These are phyloP conservation scores for Acanthornis magna DNA, from an alignment of 2,797 vertebrate genomes.

Conservation along the genomic window DNA sequence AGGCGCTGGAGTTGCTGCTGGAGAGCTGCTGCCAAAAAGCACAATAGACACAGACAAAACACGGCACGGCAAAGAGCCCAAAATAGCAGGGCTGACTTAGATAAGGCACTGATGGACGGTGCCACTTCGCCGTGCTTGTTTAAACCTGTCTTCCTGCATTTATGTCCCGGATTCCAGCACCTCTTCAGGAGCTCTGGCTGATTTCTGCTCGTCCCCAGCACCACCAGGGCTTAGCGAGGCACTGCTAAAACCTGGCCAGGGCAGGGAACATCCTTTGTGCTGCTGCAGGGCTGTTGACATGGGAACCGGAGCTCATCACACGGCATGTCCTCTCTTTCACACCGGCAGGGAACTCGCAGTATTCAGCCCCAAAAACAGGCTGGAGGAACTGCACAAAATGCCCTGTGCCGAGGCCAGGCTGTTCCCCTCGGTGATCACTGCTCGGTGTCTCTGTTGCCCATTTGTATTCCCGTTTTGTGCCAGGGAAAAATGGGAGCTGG, in stretches of 20 bases:
- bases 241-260: not conserved
- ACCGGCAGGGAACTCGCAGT: not conserved
- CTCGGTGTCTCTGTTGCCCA: not conserved
- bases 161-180: not conserved
- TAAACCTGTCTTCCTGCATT: not conserved
- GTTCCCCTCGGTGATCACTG: not conserved
- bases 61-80: not conserved
- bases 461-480: not conserved
- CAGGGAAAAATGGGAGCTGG: not conserved
- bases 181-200: not conserved
- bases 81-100: not conserved
- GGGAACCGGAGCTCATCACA: not conserved
- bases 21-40: not conserved
- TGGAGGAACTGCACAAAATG: not conserved
- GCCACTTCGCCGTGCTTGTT: not conserved
- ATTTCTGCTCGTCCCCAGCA: not conserved
- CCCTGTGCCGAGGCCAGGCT: not conserved
- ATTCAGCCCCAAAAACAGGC: not conserved
- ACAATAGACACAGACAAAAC: not conserved
- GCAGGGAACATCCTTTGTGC: not conserved
- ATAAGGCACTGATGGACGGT: not conserved
- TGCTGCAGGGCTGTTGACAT: conserved; percentile 12
- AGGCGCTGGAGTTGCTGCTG: not conserved
- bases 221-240: not conserved
- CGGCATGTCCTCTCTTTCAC: not conserved